Evolutionary conservation across 2,797 vertebrate species (phyloP).

Genomic region (Crypturellus tataupa): DNA sequence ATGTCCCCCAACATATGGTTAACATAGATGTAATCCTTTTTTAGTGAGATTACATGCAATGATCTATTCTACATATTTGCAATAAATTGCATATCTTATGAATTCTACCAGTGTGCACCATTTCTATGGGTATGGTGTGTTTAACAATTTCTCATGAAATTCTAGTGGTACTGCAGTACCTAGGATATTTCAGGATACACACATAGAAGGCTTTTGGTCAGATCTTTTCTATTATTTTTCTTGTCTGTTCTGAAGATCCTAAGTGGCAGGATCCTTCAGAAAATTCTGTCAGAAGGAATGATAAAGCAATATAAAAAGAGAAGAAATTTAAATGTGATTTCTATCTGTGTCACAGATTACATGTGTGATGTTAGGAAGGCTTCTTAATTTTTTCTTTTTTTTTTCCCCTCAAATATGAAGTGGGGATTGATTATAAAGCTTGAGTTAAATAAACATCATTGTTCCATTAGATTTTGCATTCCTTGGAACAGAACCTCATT

Average conservation of each 20-base stretch:
- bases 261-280: neutral
- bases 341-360: neutral
- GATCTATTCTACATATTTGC: neutral
- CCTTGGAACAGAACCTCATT: neutral
- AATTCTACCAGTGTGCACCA: neutral
- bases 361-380: neutral
- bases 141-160: neutral
- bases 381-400: accelerated
- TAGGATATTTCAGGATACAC: neutral
- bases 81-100: neutral
- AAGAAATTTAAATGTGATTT: neutral
- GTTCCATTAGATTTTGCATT: neutral
- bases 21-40: neutral
- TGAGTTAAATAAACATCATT: neutral
- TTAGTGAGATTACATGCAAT: neutral
- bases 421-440: neutral
- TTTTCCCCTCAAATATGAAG: neutral
- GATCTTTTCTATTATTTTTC: neutral
- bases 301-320: neutral
- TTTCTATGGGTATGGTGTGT: neutral
- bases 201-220: neutral
- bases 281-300: neutral
- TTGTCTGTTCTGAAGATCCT: neutral
- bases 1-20: neutral
- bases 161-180: neutral